Conservation (phyloP, 1,140 invertebrate species). For the Caenorhabditis remanei region DNA sequence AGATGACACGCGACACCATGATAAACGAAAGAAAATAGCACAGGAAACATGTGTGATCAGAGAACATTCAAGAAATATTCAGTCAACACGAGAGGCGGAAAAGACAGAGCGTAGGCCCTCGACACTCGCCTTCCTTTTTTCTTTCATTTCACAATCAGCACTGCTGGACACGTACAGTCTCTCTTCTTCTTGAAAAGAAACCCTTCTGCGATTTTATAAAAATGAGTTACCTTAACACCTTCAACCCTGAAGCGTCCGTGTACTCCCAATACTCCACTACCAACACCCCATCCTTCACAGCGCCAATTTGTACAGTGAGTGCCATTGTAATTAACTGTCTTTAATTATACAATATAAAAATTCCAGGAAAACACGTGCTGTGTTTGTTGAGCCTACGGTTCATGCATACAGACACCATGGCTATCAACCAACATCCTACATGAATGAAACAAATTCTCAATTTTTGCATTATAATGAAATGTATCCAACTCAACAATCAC, state of each 20-base stretch:
- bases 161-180: constrained; percentile 27
- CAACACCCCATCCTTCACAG: constrained; percentile 33
- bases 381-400: constrained; percentile 63
- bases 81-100: constrained; percentile 5
- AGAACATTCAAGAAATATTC: constrained; percentile 8
- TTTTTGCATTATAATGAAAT: constrained; percentile 11
- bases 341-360: neutral
- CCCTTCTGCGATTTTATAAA: neutral
- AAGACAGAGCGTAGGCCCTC: neutral
- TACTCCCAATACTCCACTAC: neutral
- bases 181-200: neutral
- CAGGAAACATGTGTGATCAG: constrained; percentile 5
- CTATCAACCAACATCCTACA: neutral
- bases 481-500: neutral
- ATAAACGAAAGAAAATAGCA: constrained; percentile 3
- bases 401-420: constrained; percentile 26
- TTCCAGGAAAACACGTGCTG: constrained; percentile 57
- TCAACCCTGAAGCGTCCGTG: neutral
- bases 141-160: constrained; percentile 41
- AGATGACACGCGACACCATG: constrained; percentile 37
- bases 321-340: neutral
- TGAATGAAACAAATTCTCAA: constrained; percentile 22
- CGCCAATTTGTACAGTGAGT: constrained; percentile 62
- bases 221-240: neutral
- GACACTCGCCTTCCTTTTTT: neutral